phyloP scores from a whole-genome alignment of 2,797 vertebrate genomes.

The Cryptoprocta ferox region DNA sequence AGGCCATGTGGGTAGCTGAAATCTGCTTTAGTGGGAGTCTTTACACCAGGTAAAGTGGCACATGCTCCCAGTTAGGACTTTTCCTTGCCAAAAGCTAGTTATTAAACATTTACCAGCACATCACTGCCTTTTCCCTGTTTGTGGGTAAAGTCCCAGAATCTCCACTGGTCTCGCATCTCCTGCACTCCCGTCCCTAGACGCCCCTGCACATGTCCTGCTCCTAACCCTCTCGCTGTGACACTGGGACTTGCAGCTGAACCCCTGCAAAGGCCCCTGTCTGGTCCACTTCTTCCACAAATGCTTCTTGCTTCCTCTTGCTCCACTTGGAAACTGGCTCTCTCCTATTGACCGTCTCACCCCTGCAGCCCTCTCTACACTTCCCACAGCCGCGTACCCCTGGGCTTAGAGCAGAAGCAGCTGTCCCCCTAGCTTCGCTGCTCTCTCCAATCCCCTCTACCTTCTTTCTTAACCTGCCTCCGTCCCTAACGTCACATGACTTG shows the following conservation, averaged over 20 bases:
- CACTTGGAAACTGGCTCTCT: not conserved
- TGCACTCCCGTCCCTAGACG: no score
- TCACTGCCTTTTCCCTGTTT: not conserved
- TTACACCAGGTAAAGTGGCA: not conserved
- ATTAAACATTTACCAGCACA: not conserved
- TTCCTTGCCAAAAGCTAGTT: not conserved
- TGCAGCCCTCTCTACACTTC: not conserved
- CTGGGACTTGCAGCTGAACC: not conserved
- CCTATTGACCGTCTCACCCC: accelerated
- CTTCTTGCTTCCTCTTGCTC: not conserved
- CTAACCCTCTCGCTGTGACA: not conserved
- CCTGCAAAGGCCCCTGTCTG: not conserved
- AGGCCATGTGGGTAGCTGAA: not conserved
- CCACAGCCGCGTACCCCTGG: not conserved
- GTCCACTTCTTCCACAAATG: not conserved
- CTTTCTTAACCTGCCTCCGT: not conserved
- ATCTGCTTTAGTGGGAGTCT: not conserved
- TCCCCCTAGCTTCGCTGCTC: not conserved
- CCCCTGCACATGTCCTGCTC: not conserved
- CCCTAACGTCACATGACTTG: not conserved
- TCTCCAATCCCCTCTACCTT: no score
- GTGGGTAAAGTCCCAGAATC: not conserved
- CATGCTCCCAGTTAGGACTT: not conserved
- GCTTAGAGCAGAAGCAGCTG: not conserved
- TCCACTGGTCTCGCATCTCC: not conserved